phyloP scores from a whole-genome alignment of 2,113 vertebrate species.

The Stercorarius parasiticus region DNA sequence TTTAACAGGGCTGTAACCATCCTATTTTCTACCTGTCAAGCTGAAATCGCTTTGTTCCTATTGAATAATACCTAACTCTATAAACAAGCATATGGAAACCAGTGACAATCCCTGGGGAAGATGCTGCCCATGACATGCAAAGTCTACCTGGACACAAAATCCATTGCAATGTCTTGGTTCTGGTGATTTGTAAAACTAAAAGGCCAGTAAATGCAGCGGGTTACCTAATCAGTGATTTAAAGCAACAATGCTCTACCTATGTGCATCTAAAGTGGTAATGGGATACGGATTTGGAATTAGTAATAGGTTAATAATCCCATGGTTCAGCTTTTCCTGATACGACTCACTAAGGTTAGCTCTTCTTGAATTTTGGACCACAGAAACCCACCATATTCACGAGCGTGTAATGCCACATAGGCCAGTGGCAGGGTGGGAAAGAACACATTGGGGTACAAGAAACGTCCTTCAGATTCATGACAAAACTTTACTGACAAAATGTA shows the following conservation, averaged over 20 bases:
- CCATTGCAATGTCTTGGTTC: background rate
- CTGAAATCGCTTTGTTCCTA: background rate
- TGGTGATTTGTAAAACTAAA: background rate
- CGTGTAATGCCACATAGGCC: accelerated
- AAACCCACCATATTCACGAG: background rate
- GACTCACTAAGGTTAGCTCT: background rate
- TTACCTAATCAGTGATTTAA: background rate
- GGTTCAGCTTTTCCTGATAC: background rate
- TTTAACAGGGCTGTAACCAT: background rate
- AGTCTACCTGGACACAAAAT: background rate
- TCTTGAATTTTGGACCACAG: background rate
- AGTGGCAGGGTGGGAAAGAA: background rate
- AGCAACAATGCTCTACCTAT: background rate
- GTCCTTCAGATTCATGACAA: background rate
- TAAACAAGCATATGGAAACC: background rate
- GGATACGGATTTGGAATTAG: background rate
- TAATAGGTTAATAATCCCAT: background rate
- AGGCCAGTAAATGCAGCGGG: background rate
- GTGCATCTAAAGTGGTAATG: background rate
- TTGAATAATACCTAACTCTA: background rate
- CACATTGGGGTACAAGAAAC: background rate
- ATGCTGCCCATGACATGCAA: background rate
- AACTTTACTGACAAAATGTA: background rate
- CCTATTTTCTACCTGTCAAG: background rate
- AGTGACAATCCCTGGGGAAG: background rate